Evolutionary conservation across 2,797 vertebrate species (phyloP).

Genomic region (Ammospiza maritima): DNA sequence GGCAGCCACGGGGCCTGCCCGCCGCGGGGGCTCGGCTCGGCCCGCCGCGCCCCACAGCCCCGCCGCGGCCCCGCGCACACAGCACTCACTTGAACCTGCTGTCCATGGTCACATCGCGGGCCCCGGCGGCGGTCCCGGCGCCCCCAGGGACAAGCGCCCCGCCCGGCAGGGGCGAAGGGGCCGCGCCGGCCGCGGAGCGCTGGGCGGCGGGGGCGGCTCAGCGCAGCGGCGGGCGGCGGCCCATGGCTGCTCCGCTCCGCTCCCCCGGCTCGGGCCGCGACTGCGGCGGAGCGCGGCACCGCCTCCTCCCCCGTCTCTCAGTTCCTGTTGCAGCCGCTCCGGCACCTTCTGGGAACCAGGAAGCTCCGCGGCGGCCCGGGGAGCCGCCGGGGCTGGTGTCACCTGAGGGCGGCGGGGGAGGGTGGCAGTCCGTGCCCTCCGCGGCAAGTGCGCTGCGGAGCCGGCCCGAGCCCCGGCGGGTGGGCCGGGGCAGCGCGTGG

Average conservation of each 20-base stretch:
- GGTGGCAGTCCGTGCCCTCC: background rate
- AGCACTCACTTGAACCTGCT: slow-evolving; percentile 74
- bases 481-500: background rate
- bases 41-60: background rate
- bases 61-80: background rate
- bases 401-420: background rate
- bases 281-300: slow-evolving; percentile 57
- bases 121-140: background rate
- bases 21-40: background rate
- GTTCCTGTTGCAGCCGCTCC: slow-evolving; percentile 62
- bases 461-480: background rate
- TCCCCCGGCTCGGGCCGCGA: slow-evolving; percentile 50
- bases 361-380: slow-evolving; percentile 31
- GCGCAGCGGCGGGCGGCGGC: background rate
- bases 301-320: slow-evolving; percentile 43
- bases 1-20: slow-evolving; percentile 58
- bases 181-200: background rate
- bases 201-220: background rate
- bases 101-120: slow-evolving; percentile 92
- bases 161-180: background rate
- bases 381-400: background rate
- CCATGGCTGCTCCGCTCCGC: slow-evolving; percentile 47
- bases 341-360: slow-evolving; percentile 66
- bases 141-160: background rate
- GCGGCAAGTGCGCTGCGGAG: background rate